Evolutionary conservation across 2,797 vertebrate species (phyloP).

Genomic region (Anguilla pacifica): DNA sequence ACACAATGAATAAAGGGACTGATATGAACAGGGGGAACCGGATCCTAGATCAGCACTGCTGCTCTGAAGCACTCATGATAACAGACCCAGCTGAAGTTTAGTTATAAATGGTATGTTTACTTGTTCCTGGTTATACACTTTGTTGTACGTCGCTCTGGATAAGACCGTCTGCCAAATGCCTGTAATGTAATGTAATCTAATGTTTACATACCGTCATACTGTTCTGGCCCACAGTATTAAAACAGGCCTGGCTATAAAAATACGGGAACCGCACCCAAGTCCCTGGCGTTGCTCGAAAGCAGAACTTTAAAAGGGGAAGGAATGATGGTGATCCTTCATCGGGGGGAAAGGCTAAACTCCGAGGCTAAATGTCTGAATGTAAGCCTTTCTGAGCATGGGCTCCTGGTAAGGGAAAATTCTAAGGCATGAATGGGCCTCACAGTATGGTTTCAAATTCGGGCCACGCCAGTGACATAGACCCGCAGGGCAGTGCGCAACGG

Average conservation of each 20-base stretch:
- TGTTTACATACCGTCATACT: not conserved
- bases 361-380: not conserved
- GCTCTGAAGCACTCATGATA: not conserved
- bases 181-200: no score
- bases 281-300: not conserved
- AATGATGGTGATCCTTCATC: not conserved
- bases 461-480: not conserved
- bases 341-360: not conserved
- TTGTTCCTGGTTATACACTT: no score
- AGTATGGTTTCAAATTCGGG: not conserved
- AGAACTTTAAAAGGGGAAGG: not conserved
- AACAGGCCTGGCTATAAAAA: not conserved
- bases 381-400: not conserved
- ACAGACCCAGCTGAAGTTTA: not conserved
- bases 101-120: not conserved
- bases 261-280: not conserved
- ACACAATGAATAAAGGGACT: no score
- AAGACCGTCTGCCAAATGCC: no score
- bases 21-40: no score
- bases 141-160: no score
- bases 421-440: not conserved
- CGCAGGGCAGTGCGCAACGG: no score
- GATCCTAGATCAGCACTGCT: not conserved
- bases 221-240: not conserved
- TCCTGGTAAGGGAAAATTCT: not conserved